Evolutionary conservation across 2,888 invertebrate genomes (phyloP), one percentile per base, ranked within the genome.

Genomic region (Thalpophila matura): DNA sequence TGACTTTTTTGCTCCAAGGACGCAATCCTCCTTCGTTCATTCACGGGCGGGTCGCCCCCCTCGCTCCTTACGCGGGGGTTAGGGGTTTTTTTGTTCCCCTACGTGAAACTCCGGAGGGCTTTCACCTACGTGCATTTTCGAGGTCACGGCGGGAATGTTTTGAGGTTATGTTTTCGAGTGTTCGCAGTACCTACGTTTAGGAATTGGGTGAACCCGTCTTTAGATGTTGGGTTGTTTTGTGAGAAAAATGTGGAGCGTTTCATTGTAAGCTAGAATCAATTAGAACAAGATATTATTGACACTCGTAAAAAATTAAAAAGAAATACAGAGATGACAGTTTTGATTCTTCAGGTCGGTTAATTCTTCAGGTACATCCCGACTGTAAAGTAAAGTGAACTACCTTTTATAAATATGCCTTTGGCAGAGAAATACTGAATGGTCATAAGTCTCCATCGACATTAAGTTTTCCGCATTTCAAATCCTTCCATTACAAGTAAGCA

Each of bases 1-100:
- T 94, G 93, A 94, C 94, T 94, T 95, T 95, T 95, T 95, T 94
- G 93, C 93, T 92, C 87, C 92, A 95, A 94, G 94, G 94, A 94
- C 94, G 93, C 89, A 87, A 88, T 90, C 92, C 93, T 92, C 94
- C 94, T 94, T 94, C 93, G 92, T 92, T 92, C 94, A 95, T 94
- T 95, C 94, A 95, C 90, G 94, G 94, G 93, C 86, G 93, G 90
- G 80, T 80, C 82, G 77, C 86, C 90, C 92, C 91, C 89, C 62
- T 69, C 90, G 87, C 91, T 90, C 92, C 92, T 92, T 91, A 86
- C 85, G 91, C 90, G 92, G 89, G 90, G 86, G 90, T 89, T 88
- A 88, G 90, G 89, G 89, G 89, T 89, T 94, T 94, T 94, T 95
- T 95, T 94, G 92, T 90, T 92, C 91, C 94, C 93, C 91, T 90